Base-by-base conservation (phyloP, 2,888 invertebrate genomes). In the Lysandra bellargus region DNA sequence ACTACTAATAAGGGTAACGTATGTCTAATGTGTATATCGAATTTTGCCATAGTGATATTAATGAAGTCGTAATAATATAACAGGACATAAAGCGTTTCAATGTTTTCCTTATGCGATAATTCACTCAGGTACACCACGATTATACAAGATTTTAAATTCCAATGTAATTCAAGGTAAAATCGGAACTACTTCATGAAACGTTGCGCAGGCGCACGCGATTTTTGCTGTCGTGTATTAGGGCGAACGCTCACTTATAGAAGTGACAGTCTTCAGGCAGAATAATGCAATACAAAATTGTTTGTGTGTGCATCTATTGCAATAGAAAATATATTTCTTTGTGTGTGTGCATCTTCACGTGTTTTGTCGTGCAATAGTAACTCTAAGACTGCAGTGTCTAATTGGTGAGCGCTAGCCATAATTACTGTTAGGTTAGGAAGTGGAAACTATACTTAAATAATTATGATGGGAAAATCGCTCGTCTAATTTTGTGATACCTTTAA, bases 131-230 rank as follows among this genome's bases (percentile, higher is more conserved):
- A 69, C 69, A 69, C 14, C 69, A 80, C 82, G 83, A 83, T 83
- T 83, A 81, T 79, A 82, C 80, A 82, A 80, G 81, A 82, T 74
- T 79, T 81, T 78, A 78, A 79, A 74, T 80, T 78, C 78, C 78
- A 33, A 44, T 44, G 40, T 74, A 44, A 44, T 44, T 44, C 74
- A 74, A 74, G 74, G 74, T 30, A 74, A 74, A 74, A 44, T 73
- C 73, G 40, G n/a, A 74, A 74, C 57, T 37, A 61, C 40, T 69
- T 37, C 69, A 69, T 69, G 33, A 6, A 69, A 69, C 14, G 33
- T 9, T 69, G 12, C 64, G 33, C 64, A 69, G 78, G 37, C 33
- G 78, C 78, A 78, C 78, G 78, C 69, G 49, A 69, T 40, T 69
- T n/a, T 23, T 17, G 44, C 4, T 4, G 14, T 23, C 30, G 30